Evolutionary conservation across 2,113 vertebrate species (phyloP), one percentile per base, ranked within the genome.

Genomic region (Lophius piscatorius): DNA sequence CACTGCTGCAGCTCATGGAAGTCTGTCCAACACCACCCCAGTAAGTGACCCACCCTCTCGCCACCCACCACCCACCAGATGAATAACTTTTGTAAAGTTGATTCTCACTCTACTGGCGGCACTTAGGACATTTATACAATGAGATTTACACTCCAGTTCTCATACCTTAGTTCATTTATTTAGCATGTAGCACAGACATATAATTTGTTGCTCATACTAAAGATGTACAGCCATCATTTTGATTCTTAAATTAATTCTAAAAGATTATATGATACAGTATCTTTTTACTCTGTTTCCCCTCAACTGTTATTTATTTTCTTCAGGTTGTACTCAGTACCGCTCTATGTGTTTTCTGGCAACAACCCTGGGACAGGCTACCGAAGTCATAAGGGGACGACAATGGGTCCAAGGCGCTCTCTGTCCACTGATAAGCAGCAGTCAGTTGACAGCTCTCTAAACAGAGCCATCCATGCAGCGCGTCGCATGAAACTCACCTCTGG

Each of bases 391-490:
- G 63, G 59, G 34, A 29, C 23, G 22, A 55, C 44, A 46, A 5
- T n/a, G 23, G 49, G 55, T 40, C 5, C 0, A 58, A 17, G 48
- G 0, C 34, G 84, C n/a, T n/a, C 87, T 6, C 26, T 70, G 26
- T 78, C 79, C 0, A 55, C 78, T 4, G 81, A 85, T 3, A 0
- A 44, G 42, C 29, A 44, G 26, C 8, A 3, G 24, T 49, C 60
- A 5, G 56, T 95, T 39, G 80, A 82, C 70, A 16, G 20, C 11
- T 92, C 93, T 0, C 89, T 98, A 74, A 59, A 71, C 58, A 78
- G 56, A 2, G 93, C 95, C 0, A 59, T 94, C 46, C 75, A 70
- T 33, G 93, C 93, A 0, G 94, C 95, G 0, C 81, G 60, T 24
- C 76, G 83, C 8, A 76, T 94, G 26, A 88, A 86, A 21, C 9